Base-by-base conservation (phyloP, 2,797 vertebrate genomes). In the Cygnus olor region DNA sequence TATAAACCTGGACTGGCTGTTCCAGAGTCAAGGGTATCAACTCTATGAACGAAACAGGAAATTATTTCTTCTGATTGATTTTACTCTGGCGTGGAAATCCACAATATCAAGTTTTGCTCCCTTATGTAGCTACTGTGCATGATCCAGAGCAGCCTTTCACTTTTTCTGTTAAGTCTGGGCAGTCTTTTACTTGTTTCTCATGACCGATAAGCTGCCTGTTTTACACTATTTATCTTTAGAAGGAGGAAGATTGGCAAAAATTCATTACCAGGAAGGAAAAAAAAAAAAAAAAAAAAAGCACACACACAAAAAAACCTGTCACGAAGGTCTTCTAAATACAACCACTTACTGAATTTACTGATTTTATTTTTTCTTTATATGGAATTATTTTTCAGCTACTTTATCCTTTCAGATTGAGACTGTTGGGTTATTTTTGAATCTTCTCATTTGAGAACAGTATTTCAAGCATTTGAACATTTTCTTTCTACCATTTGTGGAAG, bases 281-380 rank as follows among this genome's bases (percentile, higher is more conserved):
- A 24, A 51, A 25, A 49, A 79, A 51, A 54, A 65, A 40, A 17
- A 22, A 11, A 6, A 21, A 24, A 12, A 49, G 36, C 10, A 21
- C 20, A 22, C 6, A 47, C 20, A 47, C 11, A 47, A 49, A 25
- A 25, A 49, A 13, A 24, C 2, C 7, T 32, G 34, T 44, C 36
- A 90, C 30, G 30, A 66, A 89, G 51, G 17, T 12, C 51, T 89
- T 85, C 88, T 90, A 96, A 95, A 93, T 93, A 94, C 84, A 95
- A 60, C 49, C 45, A 61, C 38, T 72, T 58, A 38, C 44, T 90
- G 79, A 93, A 93, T 85, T 69, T 68, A 92, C 68, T 25, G 61
- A 42, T 74, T 93, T 95, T 34, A 34, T 40, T 65, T 91, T 94
- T 93, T 73, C 86, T 95, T 96, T 94, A 81, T 94, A 91, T 89